These are phyloP conservation scores for Epiperipatus broadwayi DNA, from an alignment of 2,888 invertebrate species.

Conservation along the genomic window DNA sequence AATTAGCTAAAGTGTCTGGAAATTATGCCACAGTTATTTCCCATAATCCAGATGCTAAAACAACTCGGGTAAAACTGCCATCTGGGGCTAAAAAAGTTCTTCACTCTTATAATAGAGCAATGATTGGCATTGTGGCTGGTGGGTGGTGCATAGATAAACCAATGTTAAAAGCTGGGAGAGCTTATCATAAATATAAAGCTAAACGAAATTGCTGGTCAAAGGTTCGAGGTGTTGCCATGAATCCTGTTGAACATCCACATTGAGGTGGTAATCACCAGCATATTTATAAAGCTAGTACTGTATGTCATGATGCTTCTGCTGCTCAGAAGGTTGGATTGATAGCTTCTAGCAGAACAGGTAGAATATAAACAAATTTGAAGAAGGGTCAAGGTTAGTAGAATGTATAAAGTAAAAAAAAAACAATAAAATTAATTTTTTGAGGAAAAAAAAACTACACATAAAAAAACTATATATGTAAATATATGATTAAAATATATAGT, in stretches of 20 bases:
- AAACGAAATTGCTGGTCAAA: constrained; percentile 99
- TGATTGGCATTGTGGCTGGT: constrained; percentile 98
- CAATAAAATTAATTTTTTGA: too few species aligned
- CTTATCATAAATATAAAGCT: constrained; percentile 98
- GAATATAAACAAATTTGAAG: too few species aligned
- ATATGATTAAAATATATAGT: too few species aligned
- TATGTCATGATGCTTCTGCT: constrained; percentile 92
- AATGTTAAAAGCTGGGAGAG: constrained; percentile 93
- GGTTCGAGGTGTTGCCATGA: constrained; percentile 99
- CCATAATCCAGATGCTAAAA: constrained; percentile 92
- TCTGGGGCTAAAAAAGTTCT: constrained; percentile 98
- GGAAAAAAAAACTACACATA: too few species aligned
- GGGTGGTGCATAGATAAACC: constrained; percentile 99
- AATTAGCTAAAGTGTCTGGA: constrained; percentile 89
- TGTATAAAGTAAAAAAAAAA: too few species aligned
- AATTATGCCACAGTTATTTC: constrained; percentile 98
- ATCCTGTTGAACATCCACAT: constrained; percentile 99
- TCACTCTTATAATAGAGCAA: constrained; percentile 95
- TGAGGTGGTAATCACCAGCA: constrained; percentile 99
- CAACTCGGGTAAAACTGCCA: constrained; percentile 88
- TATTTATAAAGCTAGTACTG: constrained; percentile 99
- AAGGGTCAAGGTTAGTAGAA: too few species aligned
- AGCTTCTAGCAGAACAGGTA: constrained; percentile 97
- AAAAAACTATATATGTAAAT: too few species aligned
- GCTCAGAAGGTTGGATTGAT: constrained; percentile 99